A percentile compares a stretch with the other conserved stretches of the same genome.
Conservation (phyloP, 2,797 vertebrate genomes). For the Pampus argenteus region DNA sequence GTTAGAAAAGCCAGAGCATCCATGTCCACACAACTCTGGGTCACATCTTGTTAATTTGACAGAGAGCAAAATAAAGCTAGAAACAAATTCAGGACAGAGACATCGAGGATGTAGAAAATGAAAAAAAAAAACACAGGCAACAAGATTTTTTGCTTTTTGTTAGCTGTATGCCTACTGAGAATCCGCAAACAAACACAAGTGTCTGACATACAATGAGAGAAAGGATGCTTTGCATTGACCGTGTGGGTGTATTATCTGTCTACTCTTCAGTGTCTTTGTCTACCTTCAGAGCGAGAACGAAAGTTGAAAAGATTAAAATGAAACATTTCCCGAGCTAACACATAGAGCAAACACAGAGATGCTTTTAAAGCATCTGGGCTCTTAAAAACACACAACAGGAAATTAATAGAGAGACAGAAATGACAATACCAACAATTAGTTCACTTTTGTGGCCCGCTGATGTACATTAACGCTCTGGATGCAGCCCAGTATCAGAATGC, state of each 20-base stretch:
- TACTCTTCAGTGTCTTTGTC: conserved; percentile 7
- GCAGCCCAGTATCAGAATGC: not conserved
- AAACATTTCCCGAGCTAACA: conserved; percentile 22
- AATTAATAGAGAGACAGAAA: conserved; percentile 1
- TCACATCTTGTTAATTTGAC: conserved; percentile 5
- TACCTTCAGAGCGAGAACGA: conserved; percentile 20
- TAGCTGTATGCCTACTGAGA: not conserved
- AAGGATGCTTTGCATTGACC: conserved; percentile 36
- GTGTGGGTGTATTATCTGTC: conserved; percentile 39
- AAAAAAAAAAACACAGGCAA: not conserved
- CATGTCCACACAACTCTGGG: not conserved
- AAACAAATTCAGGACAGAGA: not conserved
- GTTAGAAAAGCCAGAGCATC: not conserved
- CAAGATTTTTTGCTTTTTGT: not conserved
- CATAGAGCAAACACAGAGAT: not conserved
- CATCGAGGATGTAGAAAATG: not conserved
- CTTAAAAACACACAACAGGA: conserved; percentile 4
- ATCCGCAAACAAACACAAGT: not conserved
- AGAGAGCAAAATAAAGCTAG: not conserved
- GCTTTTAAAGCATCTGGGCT: not conserved
- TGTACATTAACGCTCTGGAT: conserved; percentile 14
- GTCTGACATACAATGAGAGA: not conserved
- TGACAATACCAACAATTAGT: not conserved
- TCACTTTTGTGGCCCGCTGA: not conserved
- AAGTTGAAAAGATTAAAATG: conserved; percentile 31